Conservation (phyloP, 1,140 invertebrate species). For the Phocides pigmalion region DNA sequence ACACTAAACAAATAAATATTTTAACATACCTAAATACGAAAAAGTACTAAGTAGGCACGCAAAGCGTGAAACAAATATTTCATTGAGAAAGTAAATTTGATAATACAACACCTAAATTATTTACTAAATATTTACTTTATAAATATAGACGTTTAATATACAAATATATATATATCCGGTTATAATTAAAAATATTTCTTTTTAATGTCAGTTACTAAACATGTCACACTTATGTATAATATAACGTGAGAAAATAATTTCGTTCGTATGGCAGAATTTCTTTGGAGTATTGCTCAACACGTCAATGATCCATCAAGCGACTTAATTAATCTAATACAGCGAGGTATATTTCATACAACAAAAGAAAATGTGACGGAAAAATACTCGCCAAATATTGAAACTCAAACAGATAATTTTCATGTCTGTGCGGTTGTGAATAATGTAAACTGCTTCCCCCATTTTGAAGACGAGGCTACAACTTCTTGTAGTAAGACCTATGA, state of each 20-base stretch:
- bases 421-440: neutral
- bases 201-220: neutral
- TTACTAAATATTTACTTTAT: too few species aligned
- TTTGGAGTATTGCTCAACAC: conserved; percentile 45
- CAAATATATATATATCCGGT: too few species aligned
- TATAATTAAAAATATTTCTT: too few species aligned
- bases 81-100: too few species aligned
- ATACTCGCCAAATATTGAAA: neutral
- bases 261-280: conserved; percentile 38
- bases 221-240: neutral
- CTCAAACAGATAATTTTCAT: neutral
- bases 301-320: conserved; percentile 44
- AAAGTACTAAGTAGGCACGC: too few species aligned
- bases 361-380: neutral
- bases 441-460: neutral
- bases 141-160: too few species aligned
- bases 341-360: conserved; percentile 26
- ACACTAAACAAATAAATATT: too few species aligned
- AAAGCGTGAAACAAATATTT: too few species aligned
- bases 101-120: too few species aligned
- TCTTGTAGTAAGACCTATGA: conserved; percentile 3
- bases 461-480: conserved; percentile 1
- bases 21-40: too few species aligned
- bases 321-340: conserved; percentile 36
- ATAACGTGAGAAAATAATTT: conserved; percentile 5